Conservation (phyloP, 2,113 vertebrate genomes). For the Saccopteryx bilineata region DNA sequence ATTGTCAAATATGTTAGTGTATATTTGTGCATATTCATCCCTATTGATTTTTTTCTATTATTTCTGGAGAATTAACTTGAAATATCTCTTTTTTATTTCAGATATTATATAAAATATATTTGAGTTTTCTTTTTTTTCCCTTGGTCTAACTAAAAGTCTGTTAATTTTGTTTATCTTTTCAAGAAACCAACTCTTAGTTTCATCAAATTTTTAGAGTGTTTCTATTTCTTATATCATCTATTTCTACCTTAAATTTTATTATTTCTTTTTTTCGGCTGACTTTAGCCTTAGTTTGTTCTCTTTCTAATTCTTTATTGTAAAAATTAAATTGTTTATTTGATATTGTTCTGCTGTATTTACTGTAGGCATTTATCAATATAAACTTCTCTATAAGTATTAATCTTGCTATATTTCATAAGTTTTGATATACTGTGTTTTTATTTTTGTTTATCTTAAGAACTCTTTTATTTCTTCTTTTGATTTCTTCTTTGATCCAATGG, state of each 20-base stretch:
- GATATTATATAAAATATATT: neutral
- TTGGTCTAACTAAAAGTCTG: neutral
- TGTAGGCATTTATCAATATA: neutral
- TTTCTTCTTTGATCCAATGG: neutral
- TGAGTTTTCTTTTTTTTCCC: neutral
- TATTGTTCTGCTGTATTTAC: neutral
- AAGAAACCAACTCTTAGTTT: neutral
- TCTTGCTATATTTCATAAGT: neutral
- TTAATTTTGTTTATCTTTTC: neutral
- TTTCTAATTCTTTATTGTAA: neutral
- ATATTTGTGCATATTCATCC: neutral
- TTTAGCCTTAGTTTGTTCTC: neutral
- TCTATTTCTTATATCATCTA: neutral
- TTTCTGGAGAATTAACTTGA: neutral
- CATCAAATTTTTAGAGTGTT: neutral
- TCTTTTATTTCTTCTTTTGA: neutral
- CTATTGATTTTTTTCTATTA: neutral
- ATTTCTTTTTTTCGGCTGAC: neutral
- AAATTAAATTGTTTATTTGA: neutral
- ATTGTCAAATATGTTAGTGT: slow-evolving; percentile 18
- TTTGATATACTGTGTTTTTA: neutral
- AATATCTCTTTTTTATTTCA: neutral
- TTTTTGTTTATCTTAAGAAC: neutral
- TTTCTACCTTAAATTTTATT: neutral
- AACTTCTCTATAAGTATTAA: neutral